Evolutionary conservation across 2,888 invertebrate species (phyloP), one percentile per base, ranked within the genome.

Genomic region (Orthosia cruda): DNA sequence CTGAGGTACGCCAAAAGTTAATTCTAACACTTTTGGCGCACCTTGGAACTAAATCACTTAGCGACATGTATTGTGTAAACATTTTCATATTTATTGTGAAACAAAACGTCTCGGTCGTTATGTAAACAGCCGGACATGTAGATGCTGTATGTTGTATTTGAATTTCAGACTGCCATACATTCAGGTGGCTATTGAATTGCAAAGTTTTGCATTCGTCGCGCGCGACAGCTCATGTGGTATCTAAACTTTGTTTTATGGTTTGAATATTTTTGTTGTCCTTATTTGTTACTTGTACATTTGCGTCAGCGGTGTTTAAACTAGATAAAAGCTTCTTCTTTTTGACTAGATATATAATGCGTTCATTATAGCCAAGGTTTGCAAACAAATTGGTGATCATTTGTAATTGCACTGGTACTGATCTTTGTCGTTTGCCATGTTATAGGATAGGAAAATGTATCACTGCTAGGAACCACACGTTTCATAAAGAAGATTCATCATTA

Each of bases 151-250:
- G 32, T 76, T 62, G 45, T 76, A 74, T 81, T 81, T 70, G 77
- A 85, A 83, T 85, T 83, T 70, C 52, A 62, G 58, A 72, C 75
- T 63, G 3, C 23, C 26, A 59, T 55, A 78, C 55, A 80, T 75
- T 63, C 52, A 66, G 32, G 45, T 72, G 47, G 66, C 59, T 54
- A 75, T 80, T 82, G 81, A 76, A 77, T 77, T 76, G 70, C 55
- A 32, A 72, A 80, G 66, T 65, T 69, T 2, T 16, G 62, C 62
- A 62, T 64, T 70, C 69, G 57, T 58, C 54, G 54, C 62, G 55
- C 54, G 54, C 62, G 55, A 57, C 40, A 63, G 16, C 71, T 59
- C 18, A 23, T 82, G 59, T 76, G 26, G 49, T 59, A 50, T 55
- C 32, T 45, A 50, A 67, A 82, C 13, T 67, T 23, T 18, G 0